Base-by-base conservation (phyloP, 2,888 invertebrate species). In the Nomada fabriciana region DNA sequence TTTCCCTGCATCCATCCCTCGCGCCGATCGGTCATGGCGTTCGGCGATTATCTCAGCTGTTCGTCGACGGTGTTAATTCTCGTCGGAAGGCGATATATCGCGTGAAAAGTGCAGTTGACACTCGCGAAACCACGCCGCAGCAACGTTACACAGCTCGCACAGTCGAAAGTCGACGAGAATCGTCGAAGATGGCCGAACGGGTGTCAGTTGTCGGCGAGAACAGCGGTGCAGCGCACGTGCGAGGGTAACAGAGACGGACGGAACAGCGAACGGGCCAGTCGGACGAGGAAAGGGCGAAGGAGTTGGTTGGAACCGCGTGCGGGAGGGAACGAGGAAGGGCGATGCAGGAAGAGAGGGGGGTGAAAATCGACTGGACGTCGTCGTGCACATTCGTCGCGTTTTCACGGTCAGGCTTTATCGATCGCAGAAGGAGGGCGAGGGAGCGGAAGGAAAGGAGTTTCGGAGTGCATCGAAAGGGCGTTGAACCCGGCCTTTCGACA, bases 331-430 rank as follows among this genome's bases (percentile, higher is more conserved):
- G 71, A 50, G 57, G 60, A 61, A 73, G 61, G 63, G 68, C 76
- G 67, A 29, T 10, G 71, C 25, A 72, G 55, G 55, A 73, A 79
- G 72, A 70, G 73, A 68, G 82, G 77, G 70, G 76, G 53, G 71
- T 86, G 89, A 86, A 87, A 87, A 86, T 85, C 89, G 86, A 87
- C 88, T 88, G 86, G 85, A 85, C 89, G 88, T 86, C 88, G 89
- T 89, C 89, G 90, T 91, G 91, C 90, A 91, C 90, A 90, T 91
- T 91, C 92, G 90, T 91, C 91, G 90, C 90, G 90, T 93, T 94
- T 94, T 94, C 93, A 94, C 93, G 93, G 93, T 93, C 93, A 93
- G 93, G 93, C 92, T 88, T 91, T 90, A 91, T 91, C 91, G 91
- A 91, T 91, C 91, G 88, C 75, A 67, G 84, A 85, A 89, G 86